Percentiles rank a stretch among this genome's conserved stretches.
Evolutionary conservation across 2,113 vertebrate genomes (phyloP).

Genomic region (Lontra canadensis): DNA sequence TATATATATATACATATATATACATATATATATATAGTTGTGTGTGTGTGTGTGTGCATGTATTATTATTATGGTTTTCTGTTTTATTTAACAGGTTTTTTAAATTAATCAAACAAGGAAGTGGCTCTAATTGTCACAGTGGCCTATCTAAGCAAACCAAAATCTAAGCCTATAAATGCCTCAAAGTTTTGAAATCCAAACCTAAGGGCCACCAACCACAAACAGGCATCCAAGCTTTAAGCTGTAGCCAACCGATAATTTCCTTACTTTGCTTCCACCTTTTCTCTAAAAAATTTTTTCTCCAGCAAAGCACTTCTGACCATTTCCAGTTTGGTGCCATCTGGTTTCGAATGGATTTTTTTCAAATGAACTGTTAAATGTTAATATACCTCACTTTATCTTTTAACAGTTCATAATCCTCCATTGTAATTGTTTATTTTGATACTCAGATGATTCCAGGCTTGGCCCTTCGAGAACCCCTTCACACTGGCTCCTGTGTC

Average conservation of each 20-base stretch:
- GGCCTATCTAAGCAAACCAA: neutral
- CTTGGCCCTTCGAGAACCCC: neutral
- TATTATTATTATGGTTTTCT: neutral
- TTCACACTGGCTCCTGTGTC: neutral
- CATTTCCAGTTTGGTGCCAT: neutral
- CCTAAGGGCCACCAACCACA: neutral
- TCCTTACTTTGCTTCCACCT: neutral
- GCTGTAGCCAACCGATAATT: neutral
- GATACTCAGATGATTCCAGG: neutral
- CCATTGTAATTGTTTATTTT: neutral
- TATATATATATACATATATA: neutral
- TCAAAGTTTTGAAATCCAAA: neutral
- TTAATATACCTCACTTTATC: neutral
- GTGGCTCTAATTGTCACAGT: neutral
- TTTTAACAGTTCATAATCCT: neutral
- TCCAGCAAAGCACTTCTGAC: neutral
- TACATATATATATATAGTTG: neutral
- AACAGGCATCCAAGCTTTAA: neutral
- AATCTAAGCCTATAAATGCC: neutral
- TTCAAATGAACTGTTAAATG: neutral
- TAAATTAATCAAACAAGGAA: neutral
- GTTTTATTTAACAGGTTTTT: neutral
- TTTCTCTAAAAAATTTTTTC: neutral
- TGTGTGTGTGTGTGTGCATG: neutral
- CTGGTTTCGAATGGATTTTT: neutral